Evolutionary conservation across 1,140 invertebrate species (phyloP).

Genomic region (Ceratoteleas bidentatus): DNA sequence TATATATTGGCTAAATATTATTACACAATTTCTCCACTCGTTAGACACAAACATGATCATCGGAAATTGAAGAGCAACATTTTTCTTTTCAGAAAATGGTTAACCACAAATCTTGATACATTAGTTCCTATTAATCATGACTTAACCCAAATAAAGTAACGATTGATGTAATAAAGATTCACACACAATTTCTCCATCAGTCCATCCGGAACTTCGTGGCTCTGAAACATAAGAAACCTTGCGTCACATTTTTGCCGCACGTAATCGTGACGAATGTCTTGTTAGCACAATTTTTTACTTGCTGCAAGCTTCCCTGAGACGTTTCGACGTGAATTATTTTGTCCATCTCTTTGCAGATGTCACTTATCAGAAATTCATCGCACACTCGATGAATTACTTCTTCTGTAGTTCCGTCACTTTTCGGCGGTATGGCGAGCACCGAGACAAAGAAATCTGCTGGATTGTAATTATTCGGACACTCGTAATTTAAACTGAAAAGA

Average conservation of each 20-base stretch:
- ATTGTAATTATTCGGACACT: slow-evolving; percentile 92
- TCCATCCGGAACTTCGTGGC: not conserved
- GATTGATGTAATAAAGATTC: not conserved
- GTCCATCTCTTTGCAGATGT: slow-evolving; percentile 88
- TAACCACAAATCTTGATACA: no score
- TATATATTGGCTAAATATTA: no score
- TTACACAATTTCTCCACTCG: no score
- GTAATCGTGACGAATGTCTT: not conserved
- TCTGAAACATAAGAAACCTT: slow-evolving; percentile 10
- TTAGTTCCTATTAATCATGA: not conserved
- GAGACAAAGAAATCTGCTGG: slow-evolving; percentile 96
- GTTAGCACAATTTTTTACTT: not conserved
- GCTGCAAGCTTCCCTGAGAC: not conserved
- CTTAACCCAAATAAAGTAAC: not conserved
- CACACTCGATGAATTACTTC: slow-evolving; percentile 87
- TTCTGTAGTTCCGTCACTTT: slow-evolving; percentile 85
- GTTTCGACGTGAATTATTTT: slow-evolving; percentile 85
- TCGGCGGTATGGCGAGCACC: slow-evolving; percentile 90
- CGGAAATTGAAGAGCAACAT: no score
- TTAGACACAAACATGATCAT: no score
- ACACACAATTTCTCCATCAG: slow-evolving; percentile 4
- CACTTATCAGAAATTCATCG: slow-evolving; percentile 89
- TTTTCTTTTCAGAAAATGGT: no score
- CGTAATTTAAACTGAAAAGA: slow-evolving; percentile 86
- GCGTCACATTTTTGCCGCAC: not conserved